Conservation (phyloP, 2,888 invertebrate species). For the Metopia argyrocephala region DNA sequence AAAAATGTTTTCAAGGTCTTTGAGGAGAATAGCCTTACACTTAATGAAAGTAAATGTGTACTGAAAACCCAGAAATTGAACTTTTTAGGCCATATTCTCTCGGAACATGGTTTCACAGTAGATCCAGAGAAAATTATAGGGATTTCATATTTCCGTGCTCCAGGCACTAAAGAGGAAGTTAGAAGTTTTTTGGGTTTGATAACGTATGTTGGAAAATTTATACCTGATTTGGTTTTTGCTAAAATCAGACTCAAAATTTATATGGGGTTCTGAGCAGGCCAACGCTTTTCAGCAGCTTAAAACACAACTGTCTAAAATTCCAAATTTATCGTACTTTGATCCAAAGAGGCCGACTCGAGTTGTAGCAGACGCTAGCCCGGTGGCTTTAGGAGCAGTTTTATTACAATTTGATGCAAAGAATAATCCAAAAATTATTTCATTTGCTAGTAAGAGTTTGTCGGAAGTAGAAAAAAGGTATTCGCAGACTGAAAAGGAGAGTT, state of each 20-base stretch:
- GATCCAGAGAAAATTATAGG: conserved; percentile 63
- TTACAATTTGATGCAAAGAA: conserved; percentile 54
- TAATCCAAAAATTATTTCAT: conserved; percentile 54
- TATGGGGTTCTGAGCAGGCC: conserved; percentile 47
- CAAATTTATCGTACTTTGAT: conserved; percentile 60
- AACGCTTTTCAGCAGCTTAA: conserved; percentile 55
- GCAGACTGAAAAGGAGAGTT: conserved; percentile 63
- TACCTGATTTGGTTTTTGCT: conserved; percentile 51
- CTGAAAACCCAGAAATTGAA: conserved; percentile 40
- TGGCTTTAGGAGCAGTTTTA: conserved; percentile 62
- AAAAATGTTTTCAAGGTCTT: conserved; percentile 63
- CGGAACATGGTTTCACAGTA: conserved; percentile 56
- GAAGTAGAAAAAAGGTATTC: conserved; percentile 58
- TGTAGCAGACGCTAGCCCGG: conserved; percentile 60
- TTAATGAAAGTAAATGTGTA: conserved; percentile 69
- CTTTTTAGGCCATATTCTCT: conserved; percentile 52
- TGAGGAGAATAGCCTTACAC: conserved; percentile 63
- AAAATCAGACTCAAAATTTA: conserved; percentile 54
- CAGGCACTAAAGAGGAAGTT: conserved; percentile 31
- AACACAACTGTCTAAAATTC: conserved; percentile 39
- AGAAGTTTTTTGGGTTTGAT: conserved; percentile 57
- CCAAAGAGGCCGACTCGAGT: conserved; percentile 50
- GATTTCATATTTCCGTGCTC: conserved; percentile 52
- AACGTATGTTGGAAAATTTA: conserved; percentile 58
- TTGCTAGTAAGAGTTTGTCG: conserved; percentile 62